Percentiles rank a stretch among this genome's conserved stretches.
These are phyloP conservation scores for Porphyrio hochstetteri DNA, from an alignment of 2,113 vertebrate genomes.

Conservation along the genomic window DNA sequence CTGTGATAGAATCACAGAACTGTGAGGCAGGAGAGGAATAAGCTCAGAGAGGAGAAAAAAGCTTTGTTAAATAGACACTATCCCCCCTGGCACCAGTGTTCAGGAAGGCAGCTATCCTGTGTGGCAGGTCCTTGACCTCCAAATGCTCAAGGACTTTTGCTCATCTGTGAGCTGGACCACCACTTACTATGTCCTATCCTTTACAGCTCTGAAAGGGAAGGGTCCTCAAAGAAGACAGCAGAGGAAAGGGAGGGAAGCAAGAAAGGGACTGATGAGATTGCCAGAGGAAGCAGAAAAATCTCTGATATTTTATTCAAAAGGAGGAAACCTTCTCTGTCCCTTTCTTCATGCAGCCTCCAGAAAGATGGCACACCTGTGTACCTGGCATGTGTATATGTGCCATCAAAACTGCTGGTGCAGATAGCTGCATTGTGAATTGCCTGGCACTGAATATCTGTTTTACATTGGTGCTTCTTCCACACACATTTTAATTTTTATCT, in stretches of 20 bases:
- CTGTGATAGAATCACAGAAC: not conserved
- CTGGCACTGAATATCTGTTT: not conserved
- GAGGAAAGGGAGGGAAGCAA: not conserved
- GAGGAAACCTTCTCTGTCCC: not conserved
- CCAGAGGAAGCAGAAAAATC: not conserved
- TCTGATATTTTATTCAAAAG: not conserved
- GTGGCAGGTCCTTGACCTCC: not conserved
- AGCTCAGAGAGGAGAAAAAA: not conserved
- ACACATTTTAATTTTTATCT: not conserved
- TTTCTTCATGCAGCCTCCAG: not conserved
- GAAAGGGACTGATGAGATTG: not conserved
- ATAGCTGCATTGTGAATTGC: not conserved
- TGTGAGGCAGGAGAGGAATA: not conserved
- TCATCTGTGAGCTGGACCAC: not conserved
- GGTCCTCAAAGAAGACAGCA: not conserved
- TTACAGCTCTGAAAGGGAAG: not conserved
- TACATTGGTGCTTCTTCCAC: not conserved
- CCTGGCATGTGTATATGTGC: not conserved
- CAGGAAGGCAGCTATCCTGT: not conserved
- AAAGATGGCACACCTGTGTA: not conserved
- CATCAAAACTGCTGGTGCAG: not conserved
- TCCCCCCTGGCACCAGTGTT: not conserved
- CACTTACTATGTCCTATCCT: not conserved
- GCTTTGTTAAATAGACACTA: not conserved
- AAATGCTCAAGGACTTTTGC: not conserved